Conservation (phyloP, 2,888 invertebrate genomes). For the Augochlorella aurata region DNA sequence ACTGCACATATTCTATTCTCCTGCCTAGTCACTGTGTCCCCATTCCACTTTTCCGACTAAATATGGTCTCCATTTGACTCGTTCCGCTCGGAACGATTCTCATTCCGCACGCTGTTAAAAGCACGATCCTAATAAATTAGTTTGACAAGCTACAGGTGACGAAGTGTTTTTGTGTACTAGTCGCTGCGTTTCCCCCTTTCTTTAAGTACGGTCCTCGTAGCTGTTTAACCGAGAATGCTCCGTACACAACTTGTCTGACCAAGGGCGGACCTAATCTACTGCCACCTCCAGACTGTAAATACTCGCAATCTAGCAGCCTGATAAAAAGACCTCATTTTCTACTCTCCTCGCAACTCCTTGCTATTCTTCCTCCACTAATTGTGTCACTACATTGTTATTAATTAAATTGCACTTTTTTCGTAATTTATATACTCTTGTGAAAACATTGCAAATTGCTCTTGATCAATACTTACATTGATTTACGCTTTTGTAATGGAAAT, state of each 20-base stretch:
- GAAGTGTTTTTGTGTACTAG: not conserved
- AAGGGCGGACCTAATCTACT: not conserved
- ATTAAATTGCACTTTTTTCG: not conserved
- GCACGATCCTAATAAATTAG: slow-evolving; percentile 9
- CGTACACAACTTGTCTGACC: not conserved
- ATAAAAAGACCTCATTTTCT: not conserved
- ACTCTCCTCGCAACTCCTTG: not conserved
- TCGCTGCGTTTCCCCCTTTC: not conserved
- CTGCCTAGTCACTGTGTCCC: not conserved
- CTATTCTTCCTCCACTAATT: not conserved
- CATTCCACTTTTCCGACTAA: not conserved
- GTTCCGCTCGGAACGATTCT: slow-evolving; percentile 3
- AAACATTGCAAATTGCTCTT: not conserved
- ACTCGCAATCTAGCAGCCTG: slow-evolving; percentile 12
- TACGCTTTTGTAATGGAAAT: no score
- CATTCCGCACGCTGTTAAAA: slow-evolving; percentile 1
- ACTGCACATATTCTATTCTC: slow-evolving; percentile 6
- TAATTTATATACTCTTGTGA: not conserved
- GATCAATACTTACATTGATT: not conserved
- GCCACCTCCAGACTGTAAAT: not conserved
- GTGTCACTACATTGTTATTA: not conserved
- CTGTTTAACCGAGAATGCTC: not conserved
- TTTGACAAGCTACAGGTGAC: slow-evolving; percentile 10
- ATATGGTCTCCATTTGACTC: slow-evolving; percentile 2
- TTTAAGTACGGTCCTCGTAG: not conserved